Evolutionary conservation across 2,797 vertebrate species (phyloP).

Genomic region (Meda fulgida): DNA sequence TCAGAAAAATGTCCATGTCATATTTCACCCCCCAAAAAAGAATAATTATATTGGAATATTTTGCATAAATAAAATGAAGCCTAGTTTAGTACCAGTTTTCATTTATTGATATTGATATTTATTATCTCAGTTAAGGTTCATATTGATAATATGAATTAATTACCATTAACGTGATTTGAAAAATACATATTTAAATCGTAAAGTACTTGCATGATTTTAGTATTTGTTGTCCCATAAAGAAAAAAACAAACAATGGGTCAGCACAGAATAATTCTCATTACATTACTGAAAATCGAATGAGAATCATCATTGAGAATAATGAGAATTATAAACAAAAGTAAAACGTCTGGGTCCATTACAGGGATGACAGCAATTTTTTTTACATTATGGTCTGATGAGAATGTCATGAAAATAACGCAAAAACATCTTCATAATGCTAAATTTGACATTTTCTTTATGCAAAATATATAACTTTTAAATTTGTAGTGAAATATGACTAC

Average conservation of each 20-base stretch:
- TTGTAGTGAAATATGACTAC: not conserved
- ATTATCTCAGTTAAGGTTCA: not conserved
- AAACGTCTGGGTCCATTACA: not conserved
- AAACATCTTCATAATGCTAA: not conserved
- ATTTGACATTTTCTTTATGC: constrained; percentile 11
- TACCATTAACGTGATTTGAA: not conserved
- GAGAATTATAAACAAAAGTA: not conserved
- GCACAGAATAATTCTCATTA: not conserved
- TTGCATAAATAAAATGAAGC: constrained; percentile 5
- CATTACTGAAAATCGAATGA: not conserved
- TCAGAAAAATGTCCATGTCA: not conserved
- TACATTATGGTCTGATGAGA: not conserved
- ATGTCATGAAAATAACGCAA: not conserved
- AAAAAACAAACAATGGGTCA: not conserved
- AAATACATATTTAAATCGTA: not conserved
- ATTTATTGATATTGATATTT: not conserved
- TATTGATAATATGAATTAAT: not conserved
- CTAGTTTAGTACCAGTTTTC: not conserved
- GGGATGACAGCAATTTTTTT: not conserved
- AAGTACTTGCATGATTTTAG: not conserved
- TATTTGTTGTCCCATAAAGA: too few relatives aligned
- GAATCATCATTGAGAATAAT: not conserved
- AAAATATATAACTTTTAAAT: not conserved
- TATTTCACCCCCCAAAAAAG: not conserved
- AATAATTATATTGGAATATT: not conserved